Percentiles rank a stretch among this genome's conserved stretches.
phyloP scores from a whole-genome alignment of 2,888 invertebrate genomes.

The Protophormia terraenovae region DNA sequence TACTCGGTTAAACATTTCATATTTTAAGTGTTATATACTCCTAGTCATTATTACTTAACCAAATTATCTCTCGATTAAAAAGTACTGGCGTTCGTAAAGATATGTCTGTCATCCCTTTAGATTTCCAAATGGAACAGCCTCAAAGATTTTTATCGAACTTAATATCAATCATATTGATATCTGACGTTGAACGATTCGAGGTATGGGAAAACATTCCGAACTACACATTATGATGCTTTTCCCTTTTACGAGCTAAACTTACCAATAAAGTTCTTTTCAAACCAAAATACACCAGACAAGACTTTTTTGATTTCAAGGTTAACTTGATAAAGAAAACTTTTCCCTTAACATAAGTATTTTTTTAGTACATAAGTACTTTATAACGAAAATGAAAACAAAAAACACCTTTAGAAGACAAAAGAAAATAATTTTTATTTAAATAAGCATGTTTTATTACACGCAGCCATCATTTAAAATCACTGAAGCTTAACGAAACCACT shows the following conservation, averaged over 20 bases:
- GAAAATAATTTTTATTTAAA: constrained; percentile 68
- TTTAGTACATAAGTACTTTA: not conserved
- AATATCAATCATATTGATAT: no score
- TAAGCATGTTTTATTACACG: constrained; percentile 68
- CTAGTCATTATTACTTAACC: no score
- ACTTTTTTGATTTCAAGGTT: constrained; percentile 50
- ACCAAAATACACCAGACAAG: not conserved
- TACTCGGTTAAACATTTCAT: no score
- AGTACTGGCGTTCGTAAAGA: no score
- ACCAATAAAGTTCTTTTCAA: not conserved
- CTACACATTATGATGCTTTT: not conserved
- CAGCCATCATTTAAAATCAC: constrained; percentile 69
- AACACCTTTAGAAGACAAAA: constrained; percentile 43
- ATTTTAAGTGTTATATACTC: no score
- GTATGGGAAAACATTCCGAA: no score
- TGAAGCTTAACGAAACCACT: constrained; percentile 66
- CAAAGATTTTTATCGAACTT: no score
- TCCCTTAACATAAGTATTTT: not conserved
- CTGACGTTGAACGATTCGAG: no score
- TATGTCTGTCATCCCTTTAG: no score
- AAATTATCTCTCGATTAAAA: no score
- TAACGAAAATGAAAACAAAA: constrained; percentile 1
- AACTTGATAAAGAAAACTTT: constrained; percentile 6
- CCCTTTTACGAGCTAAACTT: not conserved
- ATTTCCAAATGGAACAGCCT: no score